phyloP scores from a whole-genome alignment of 2,888 invertebrate species.

The Leistus spinibarbis region DNA sequence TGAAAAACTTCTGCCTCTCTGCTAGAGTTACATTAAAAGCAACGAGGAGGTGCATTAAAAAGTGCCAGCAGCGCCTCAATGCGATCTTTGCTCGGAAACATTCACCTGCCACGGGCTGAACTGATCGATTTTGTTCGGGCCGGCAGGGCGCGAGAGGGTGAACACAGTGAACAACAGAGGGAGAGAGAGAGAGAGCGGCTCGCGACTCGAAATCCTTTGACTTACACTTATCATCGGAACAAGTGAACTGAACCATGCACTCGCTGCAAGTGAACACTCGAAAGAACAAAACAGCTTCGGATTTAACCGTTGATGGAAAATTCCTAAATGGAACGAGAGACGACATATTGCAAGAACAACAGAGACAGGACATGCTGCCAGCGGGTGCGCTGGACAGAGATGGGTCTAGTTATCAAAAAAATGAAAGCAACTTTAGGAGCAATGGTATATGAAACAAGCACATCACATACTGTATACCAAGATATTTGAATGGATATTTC shows the following conservation, averaged over 20 bases:
- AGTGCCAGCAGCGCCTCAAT: background rate
- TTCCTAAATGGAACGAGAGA: background rate
- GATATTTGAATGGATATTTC: background rate
- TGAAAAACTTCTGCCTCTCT: background rate
- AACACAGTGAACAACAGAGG: background rate
- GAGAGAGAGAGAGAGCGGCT: no score
- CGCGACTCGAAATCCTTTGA: background rate
- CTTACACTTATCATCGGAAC: background rate
- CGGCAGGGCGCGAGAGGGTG: background rate
- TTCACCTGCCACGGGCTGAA: background rate
- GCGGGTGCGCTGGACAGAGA: background rate
- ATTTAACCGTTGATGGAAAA: slow-evolving; percentile 2
- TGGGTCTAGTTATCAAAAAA: background rate
- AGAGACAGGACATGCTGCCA: background rate
- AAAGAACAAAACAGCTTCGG: background rate
- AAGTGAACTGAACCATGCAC: background rate
- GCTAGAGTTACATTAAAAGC: background rate
- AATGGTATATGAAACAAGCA: slow-evolving; percentile 1
- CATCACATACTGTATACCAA: background rate
- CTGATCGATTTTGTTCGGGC: background rate
- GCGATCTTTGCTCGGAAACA: background rate
- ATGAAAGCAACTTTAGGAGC: slow-evolving; percentile 5
- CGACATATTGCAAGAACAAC: background rate
- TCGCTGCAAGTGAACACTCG: background rate
- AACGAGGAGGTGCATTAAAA: background rate